These are phyloP conservation scores for Betta splendens DNA, from an alignment of 2,797 vertebrate genomes.

Conservation along the genomic window DNA sequence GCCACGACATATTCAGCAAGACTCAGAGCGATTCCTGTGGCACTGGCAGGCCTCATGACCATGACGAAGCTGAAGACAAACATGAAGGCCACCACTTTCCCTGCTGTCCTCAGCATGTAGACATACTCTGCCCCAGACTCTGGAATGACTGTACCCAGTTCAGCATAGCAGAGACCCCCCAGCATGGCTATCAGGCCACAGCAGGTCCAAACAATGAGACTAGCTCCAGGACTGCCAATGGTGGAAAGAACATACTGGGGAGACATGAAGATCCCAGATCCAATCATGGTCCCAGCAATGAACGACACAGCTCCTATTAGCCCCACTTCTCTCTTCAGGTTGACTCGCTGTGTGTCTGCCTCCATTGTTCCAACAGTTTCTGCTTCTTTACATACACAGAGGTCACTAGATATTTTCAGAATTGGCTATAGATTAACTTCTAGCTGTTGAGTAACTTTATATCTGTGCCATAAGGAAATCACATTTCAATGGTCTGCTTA, in stretches of 20 bases:
- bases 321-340: conserved; percentile 82
- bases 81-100: conserved; percentile 83
- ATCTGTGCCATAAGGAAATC: too few relatives aligned
- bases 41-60: conserved; percentile 82
- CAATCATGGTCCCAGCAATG: conserved; percentile 86
- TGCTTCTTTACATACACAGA: neutral
- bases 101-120: conserved; percentile 85
- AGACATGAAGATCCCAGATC: conserved; percentile 88
- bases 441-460: too few relatives aligned
- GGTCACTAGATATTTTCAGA: neutral
- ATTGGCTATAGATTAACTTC: too few relatives aligned
- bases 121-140: conserved; percentile 88
- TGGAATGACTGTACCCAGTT: conserved; percentile 86
- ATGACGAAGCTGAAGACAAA: conserved; percentile 78
- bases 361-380: conserved; percentile 7
- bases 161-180: conserved; percentile 85
- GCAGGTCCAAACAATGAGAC: conserved; percentile 82
- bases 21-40: conserved; percentile 82
- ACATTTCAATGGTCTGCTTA: too few relatives aligned
- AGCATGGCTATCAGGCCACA: conserved; percentile 82
- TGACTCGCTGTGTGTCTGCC: conserved; percentile 51
- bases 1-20: conserved; percentile 81
- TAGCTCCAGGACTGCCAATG: conserved; percentile 85
- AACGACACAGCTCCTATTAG: conserved; percentile 84
- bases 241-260: conserved; percentile 82